Evolutionary conservation across 2,888 invertebrate species (phyloP).

Genomic region (Allygus modestus): DNA sequence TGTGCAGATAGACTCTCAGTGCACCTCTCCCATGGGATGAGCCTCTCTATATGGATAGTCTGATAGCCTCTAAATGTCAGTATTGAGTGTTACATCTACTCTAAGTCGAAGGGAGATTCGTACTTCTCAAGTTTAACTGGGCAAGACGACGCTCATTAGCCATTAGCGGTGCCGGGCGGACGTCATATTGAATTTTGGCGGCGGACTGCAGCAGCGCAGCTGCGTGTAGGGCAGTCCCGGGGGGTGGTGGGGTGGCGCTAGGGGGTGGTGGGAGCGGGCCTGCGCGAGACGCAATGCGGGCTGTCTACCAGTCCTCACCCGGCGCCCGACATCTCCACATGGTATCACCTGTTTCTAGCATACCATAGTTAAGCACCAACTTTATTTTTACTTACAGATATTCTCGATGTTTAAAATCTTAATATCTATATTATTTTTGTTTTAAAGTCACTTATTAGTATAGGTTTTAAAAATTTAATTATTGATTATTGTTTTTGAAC

Average conservation of each 20-base stretch:
- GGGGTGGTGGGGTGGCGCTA: constrained; percentile 6
- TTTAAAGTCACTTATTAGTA: neutral
- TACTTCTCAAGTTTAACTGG: neutral
- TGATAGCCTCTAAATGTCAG: too few relatives aligned
- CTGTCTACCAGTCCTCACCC: constrained; percentile 40
- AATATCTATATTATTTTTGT: neutral
- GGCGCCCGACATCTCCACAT: constrained; percentile 37
- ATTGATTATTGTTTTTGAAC: too few relatives aligned
- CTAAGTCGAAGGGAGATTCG: neutral
- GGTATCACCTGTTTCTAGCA: constrained; percentile 21
- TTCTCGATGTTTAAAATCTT: neutral
- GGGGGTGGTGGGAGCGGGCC: constrained; percentile 26
- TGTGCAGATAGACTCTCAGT: too few relatives aligned
- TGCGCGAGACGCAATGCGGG: constrained; percentile 51
- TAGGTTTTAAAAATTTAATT: too few relatives aligned
- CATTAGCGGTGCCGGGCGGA: constrained; percentile 12
- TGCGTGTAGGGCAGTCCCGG: neutral
- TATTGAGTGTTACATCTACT: neutral
- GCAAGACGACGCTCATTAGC: constrained; percentile 18
- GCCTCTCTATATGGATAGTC: too few relatives aligned
- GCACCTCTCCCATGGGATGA: too few relatives aligned
- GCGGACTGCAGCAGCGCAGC: constrained; percentile 36
- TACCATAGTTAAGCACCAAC: constrained; percentile 30
- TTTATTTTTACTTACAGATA: neutral
- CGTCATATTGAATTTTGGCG: constrained; percentile 39